Percentiles rank a stretch among this genome's conserved stretches.
Evolutionary conservation across 2,113 vertebrate species (phyloP).

Genomic region (Nanger granti): DNA sequence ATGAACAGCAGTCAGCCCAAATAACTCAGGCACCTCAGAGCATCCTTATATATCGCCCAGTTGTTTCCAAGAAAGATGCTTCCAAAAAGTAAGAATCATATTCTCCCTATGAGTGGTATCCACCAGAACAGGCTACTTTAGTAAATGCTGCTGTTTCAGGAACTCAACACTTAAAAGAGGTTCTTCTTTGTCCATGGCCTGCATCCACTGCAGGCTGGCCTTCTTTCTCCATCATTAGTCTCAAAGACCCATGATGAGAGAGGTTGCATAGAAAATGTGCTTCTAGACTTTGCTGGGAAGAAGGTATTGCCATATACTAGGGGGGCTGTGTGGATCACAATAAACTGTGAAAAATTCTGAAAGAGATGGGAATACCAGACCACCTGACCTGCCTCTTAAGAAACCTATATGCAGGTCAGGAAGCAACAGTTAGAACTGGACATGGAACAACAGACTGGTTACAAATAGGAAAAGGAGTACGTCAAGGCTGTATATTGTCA

Average conservation of each 20-base stretch:
- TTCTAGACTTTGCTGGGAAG: neutral
- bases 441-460: too few species aligned
- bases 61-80: neutral
- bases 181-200: neutral
- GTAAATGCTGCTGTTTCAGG: too few species aligned
- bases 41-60: neutral
- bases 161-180: neutral
- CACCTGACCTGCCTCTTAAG: too few species aligned
- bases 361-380: too few species aligned
- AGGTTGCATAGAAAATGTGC: neutral
- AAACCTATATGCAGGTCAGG: too few species aligned
- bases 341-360: too few species aligned
- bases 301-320: fast-evolving
- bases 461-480: too few species aligned
- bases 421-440: too few species aligned
- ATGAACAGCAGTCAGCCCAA: neutral
- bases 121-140: fast-evolving
- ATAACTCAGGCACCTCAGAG: neutral
- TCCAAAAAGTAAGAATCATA: neutral
- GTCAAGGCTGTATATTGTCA: too few species aligned
- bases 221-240: fast-evolving
- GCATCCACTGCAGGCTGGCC: fast-evolving
- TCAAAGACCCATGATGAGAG: neutral
- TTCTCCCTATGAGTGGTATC: too few species aligned
- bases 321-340: too few species aligned